Conservation (phyloP, 53 echinoderm and acorn worm species). For the Paelopatides confundens region DNA sequence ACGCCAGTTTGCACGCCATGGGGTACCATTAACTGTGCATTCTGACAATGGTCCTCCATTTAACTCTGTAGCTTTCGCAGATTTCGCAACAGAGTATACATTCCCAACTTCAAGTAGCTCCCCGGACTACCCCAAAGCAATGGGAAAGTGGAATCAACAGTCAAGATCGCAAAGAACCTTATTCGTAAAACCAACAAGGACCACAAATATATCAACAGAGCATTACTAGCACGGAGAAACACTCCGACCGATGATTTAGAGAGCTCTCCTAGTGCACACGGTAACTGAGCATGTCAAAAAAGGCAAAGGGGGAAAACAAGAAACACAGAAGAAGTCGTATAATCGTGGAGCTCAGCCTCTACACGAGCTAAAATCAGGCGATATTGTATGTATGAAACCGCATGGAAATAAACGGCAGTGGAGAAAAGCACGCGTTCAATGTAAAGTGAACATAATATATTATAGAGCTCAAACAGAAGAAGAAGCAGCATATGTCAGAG, state of each 20-base stretch:
- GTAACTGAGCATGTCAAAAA: too few species aligned
- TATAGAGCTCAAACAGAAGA: too few species aligned
- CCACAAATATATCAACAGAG: slow-evolving; percentile 45
- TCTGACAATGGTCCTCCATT: slow-evolving; percentile 59
- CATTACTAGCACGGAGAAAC: slow-evolving; percentile 51
- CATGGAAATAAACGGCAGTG: too few species aligned
- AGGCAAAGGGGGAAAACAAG: too few species aligned
- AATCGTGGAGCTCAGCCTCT: too few species aligned
- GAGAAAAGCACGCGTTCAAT: too few species aligned
- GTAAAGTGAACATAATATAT: too few species aligned
- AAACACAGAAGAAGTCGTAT: too few species aligned
- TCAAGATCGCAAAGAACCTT: slow-evolving; percentile 56
- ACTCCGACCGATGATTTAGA: slow-evolving; percentile 41
- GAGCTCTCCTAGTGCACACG: too few species aligned
- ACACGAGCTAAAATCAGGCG: too few species aligned
- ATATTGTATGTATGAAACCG: too few species aligned
- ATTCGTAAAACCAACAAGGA: slow-evolving; percentile 35
- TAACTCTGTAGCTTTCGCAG: slow-evolving; percentile 17
- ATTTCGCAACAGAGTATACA: slow-evolving; percentile 28
- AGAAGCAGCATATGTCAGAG: too few species aligned
- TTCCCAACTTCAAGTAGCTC: slow-evolving; percentile 36
- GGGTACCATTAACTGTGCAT: slow-evolving; percentile 27
- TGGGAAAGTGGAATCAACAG: slow-evolving; percentile 25
- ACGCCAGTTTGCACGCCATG: slow-evolving; percentile 36
- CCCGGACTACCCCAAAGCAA: slow-evolving; percentile 33